A percentile compares a stretch with the other conserved stretches of the same genome.
phyloP scores from a whole-genome alignment of 1,140 invertebrate genomes.

The Orchestia grillus region DNA sequence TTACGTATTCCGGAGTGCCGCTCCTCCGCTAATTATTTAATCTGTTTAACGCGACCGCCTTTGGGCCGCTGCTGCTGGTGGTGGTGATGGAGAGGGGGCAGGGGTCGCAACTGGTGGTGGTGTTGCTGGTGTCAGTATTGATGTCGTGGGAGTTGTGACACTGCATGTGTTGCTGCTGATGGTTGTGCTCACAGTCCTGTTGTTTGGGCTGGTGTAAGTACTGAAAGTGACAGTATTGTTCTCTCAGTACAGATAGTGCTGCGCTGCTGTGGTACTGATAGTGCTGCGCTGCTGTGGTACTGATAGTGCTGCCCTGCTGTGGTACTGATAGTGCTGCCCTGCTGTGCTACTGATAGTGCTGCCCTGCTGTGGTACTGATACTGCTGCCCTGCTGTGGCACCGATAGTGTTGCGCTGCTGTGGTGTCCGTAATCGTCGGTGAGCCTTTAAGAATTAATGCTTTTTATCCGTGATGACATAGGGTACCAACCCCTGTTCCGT shows the following conservation, averaged over 20 bases:
- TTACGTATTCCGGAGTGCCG: conserved; percentile 4
- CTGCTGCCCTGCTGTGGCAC: not conserved
- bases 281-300: not conserved
- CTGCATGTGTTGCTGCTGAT: not conserved
- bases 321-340: not conserved
- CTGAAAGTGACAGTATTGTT: no score
- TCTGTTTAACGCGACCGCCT: conserved; percentile 42
- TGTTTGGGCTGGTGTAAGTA: not conserved
- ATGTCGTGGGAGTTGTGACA: not conserved
- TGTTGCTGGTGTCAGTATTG: not conserved
- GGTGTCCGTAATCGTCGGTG: no score
- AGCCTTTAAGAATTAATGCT: no score
- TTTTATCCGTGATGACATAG: no score
- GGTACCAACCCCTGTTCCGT: no score
- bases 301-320: not conserved
- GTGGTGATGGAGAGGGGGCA: not conserved
- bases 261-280: not conserved
- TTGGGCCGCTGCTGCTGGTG: not conserved
- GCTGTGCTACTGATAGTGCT: not conserved
- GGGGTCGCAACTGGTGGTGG: not conserved
- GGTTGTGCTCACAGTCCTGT: not conserved
- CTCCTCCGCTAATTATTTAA: conserved; percentile 47
- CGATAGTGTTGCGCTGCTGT: no score
- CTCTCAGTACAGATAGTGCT: no score
- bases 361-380: not conserved